A percentile compares a stretch with the other conserved stretches of the same genome.
Evolutionary conservation across 2,797 vertebrate genomes (phyloP).

Genomic region (Tamandua tetradactyla): DNA sequence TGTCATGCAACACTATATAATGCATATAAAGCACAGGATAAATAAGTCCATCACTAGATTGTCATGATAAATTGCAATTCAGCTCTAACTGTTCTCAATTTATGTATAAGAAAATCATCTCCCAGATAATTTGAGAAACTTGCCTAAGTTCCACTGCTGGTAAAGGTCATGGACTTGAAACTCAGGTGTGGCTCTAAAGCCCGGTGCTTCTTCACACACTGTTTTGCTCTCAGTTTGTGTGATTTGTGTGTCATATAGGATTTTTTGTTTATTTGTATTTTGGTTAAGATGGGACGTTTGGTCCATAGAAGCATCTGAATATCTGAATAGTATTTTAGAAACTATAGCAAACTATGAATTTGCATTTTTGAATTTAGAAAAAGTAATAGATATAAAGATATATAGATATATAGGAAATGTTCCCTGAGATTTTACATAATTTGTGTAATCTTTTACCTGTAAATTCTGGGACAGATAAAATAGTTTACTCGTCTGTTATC

Average conservation of each 20-base stretch:
- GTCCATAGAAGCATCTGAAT: neutral
- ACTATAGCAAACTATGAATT: constrained; percentile 14
- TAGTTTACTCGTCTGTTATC: constrained; percentile 65
- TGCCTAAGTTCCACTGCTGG: neutral
- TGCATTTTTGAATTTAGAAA: constrained; percentile 23
- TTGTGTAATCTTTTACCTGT: neutral
- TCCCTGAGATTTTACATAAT: neutral
- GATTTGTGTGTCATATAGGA: neutral
- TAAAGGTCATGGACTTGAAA: neutral
- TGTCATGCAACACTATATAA: neutral
- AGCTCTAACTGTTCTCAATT: neutral
- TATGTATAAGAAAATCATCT: neutral
- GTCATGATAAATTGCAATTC: neutral
- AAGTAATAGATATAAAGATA: neutral
- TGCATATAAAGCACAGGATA: neutral
- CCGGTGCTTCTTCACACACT: neutral
- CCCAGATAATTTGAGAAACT: neutral
- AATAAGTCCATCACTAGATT: neutral
- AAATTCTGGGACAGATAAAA: constrained; percentile 17
- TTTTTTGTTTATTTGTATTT: neutral
- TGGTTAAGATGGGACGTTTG: neutral
- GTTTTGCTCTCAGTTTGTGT: neutral
- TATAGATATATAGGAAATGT: too few species aligned
- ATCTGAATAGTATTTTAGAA: constrained; percentile 26
- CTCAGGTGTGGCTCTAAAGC: neutral